A percentile compares a stretch with the other conserved stretches of the same genome.
phyloP scores from a whole-genome alignment of 2,888 invertebrate species.

The Abrostola triplasia region DNA sequence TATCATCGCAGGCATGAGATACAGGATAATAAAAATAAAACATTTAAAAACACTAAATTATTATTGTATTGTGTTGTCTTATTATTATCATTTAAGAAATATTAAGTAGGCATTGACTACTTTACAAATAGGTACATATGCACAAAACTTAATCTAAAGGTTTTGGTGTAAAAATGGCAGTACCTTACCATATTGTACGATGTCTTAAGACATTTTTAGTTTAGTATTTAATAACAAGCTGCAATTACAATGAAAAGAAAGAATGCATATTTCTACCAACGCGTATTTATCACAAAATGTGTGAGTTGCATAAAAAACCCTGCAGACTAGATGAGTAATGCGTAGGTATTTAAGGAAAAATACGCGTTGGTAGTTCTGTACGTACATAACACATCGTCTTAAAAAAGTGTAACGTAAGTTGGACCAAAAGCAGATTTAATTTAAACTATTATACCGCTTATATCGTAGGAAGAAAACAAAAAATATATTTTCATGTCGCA shows the following conservation, averaged over 20 bases:
- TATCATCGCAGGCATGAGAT: too few species aligned
- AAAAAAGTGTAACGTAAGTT: too few species aligned
- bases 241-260: too few species aligned
- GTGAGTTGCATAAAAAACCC: too few species aligned
- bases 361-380: too few species aligned
- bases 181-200: constrained; percentile 44
- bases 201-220: not conserved
- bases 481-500: not conserved
- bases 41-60: constrained; percentile 19
- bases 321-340: too few species aligned
- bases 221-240: too few species aligned
- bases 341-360: too few species aligned
- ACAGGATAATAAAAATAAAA: constrained; percentile 8
- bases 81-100: constrained; percentile 19
- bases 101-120: constrained; percentile 7
- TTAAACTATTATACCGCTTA: not conserved
- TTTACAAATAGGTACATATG: constrained; percentile 23
- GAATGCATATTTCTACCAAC: too few species aligned
- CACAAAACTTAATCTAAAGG: constrained; percentile 43
- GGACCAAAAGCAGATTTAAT: too few species aligned
- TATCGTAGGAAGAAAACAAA: not conserved
- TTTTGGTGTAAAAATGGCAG: constrained; percentile 67
- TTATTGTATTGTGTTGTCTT: constrained; percentile 28
- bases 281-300: too few species aligned
- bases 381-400: too few species aligned